These are phyloP conservation scores for Melitaea athalia DNA, from an alignment of 2,888 invertebrate genomes.

Conservation along the genomic window DNA sequence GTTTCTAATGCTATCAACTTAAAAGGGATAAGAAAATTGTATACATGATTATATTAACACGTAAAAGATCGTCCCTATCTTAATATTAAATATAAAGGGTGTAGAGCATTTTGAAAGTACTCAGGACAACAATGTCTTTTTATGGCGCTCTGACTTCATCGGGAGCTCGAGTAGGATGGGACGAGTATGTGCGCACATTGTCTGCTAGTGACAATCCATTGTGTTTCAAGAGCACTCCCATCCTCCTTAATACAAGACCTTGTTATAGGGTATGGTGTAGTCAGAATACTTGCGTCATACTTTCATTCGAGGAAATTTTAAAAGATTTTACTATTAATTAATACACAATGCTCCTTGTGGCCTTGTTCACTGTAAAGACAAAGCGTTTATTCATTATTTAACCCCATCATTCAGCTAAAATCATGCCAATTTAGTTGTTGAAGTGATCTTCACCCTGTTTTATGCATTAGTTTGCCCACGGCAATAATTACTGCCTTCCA, in stretches of 20 bases:
- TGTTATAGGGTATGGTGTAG: conserved; percentile 31
- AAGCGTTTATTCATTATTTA: conserved; percentile 25
- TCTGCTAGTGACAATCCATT: conserved; percentile 57
- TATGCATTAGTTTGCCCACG: neutral
- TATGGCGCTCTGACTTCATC: conserved; percentile 50
- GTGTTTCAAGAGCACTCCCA: conserved; percentile 49
- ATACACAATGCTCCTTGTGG: conserved; percentile 16
- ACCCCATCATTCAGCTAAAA: conserved; percentile 1
- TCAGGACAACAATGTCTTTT: conserved; percentile 58
- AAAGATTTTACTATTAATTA: conserved; percentile 20
- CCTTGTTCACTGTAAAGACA: conserved; percentile 13
- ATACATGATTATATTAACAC: neutral
- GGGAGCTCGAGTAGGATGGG: conserved; percentile 36
- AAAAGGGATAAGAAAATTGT: neutral
- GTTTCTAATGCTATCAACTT: too few relatives aligned
- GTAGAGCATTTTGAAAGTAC: conserved; percentile 43
- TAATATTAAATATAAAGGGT: conserved; percentile 33
- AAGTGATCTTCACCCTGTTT: conserved; percentile 7
- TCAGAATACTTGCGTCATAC: conserved; percentile 20
- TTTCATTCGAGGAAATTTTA: conserved; percentile 21
- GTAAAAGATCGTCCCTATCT: conserved; percentile 24
- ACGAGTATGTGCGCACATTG: conserved; percentile 41
- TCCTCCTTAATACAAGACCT: conserved; percentile 36
- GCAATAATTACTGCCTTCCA: neutral
- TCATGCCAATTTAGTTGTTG: neutral